phyloP scores from a whole-genome alignment of 2,113 vertebrate genomes.

The Jacana jacana region DNA sequence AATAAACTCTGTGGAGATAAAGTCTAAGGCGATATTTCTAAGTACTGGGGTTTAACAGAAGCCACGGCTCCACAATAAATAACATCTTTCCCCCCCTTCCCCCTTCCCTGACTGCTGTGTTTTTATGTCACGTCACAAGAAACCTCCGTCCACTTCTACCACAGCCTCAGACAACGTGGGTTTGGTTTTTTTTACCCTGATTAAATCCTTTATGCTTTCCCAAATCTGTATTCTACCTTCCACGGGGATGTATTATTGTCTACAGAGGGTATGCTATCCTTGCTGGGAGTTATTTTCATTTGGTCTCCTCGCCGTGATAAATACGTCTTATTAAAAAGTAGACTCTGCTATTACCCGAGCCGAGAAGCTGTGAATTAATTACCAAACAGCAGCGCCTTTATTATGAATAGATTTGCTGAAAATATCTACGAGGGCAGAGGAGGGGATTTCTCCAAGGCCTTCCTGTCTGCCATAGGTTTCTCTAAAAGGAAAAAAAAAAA shows the following conservation, averaged over 20 bases:
- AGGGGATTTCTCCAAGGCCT: slow-evolving; percentile 52
- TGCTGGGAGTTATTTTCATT: background rate
- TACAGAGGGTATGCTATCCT: background rate
- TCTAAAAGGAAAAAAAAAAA: background rate
- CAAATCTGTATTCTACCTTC: background rate
- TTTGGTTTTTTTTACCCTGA: background rate
- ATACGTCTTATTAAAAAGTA: slow-evolving; percentile 57
- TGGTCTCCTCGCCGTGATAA: slow-evolving; percentile 23
- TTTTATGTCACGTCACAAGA: background rate
- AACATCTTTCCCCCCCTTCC: background rate
- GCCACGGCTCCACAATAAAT: slow-evolving; percentile 24
- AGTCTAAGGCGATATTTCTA: background rate
- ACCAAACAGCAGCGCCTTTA: slow-evolving; percentile 14
- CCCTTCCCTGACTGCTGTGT: background rate
- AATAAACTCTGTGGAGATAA: slow-evolving; percentile 8
- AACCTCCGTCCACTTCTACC: background rate
- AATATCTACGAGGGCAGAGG: slow-evolving; percentile 18
- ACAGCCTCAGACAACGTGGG: background rate
- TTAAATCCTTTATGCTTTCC: slow-evolving; percentile 34
- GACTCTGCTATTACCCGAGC: background rate
- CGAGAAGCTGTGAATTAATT: slow-evolving; percentile 57
- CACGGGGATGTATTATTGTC: slow-evolving; percentile 20
- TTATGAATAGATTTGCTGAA: slow-evolving; percentile 20
- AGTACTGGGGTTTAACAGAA: slow-evolving; percentile 13
- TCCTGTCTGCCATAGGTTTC: background rate